Evolutionary conservation across 2,113 vertebrate genomes (phyloP).

Genomic region (Calyptomena viridis): DNA sequence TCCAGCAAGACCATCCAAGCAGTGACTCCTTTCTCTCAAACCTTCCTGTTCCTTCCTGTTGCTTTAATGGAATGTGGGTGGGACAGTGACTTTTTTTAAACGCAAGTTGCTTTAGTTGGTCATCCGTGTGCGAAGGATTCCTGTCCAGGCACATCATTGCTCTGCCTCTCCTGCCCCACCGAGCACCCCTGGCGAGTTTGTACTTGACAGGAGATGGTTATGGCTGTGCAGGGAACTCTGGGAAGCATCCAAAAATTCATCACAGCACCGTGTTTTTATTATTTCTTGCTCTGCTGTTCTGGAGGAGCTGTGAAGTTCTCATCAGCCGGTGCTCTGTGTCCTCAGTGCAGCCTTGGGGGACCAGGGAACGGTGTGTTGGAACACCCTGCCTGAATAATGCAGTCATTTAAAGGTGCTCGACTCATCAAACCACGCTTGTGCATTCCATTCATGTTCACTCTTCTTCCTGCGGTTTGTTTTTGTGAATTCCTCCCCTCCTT

Average conservation of each 20-base stretch:
- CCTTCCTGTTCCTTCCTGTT: not conserved
- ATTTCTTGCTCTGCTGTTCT: not conserved
- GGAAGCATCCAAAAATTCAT: not conserved
- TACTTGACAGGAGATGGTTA: not conserved
- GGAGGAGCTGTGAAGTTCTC: not conserved
- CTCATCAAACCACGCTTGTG: not conserved
- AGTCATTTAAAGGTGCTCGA: not conserved
- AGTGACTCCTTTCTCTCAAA: not conserved
- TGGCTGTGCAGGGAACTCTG: not conserved
- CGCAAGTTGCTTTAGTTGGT: not conserved
- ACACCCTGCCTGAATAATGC: not conserved
- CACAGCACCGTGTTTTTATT: accelerated
- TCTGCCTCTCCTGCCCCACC: accelerated
- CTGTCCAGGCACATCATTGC: not conserved
- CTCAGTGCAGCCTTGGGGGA: not conserved
- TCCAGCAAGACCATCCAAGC: not conserved
- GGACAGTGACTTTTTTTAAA: not conserved
- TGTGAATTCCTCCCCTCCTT: not conserved
- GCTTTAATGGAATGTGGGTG: not conserved
- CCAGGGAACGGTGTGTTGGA: not conserved
- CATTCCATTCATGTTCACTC: not conserved
- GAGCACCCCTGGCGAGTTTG: not conserved
- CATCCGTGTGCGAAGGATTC: not conserved
- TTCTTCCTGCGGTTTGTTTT: not conserved
- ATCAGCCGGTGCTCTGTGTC: not conserved